Base-by-base conservation (phyloP, 2,797 vertebrate species). In the Miichthys miiuy region DNA sequence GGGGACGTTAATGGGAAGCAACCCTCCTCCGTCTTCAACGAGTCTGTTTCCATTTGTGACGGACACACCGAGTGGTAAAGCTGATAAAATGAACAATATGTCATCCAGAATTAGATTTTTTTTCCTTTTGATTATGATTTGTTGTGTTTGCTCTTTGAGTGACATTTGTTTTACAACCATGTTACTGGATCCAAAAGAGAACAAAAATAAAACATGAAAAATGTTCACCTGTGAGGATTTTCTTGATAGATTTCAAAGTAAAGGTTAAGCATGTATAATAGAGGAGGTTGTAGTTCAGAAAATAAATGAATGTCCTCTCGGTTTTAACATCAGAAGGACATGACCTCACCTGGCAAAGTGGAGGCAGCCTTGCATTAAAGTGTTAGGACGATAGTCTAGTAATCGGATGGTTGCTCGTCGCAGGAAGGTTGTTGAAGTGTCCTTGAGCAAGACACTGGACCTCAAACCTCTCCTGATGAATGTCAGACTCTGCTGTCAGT, bases 61-160 rank as follows among this genome's bases (percentile, higher is more conserved):
- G 47, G 70, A 71, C 67, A 41, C 61, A 52, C 44, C 56, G 25
- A 77, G 71, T 65, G 73, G 66, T 75, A 57, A 80, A 84, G 72
- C 64, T 54, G 84, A 81, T 83, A 67, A 84, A 83, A 87, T 47
- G 63, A 69, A 75, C 72, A 80, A 74, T 66, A 56, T 65, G 68
- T 85, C 75, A 64, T n/a, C 54, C 21, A 41, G 50, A 80, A 83
- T 79, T 47, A 10, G 54, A 62, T 52, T 68, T 72, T 68, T 2
- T 38, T 38, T 58, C 18, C 61, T 58, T 21, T 65, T 75, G 54
- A 60, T 73, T 14, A 27, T 41, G 47, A 77, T 78, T 83, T 71
- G 38, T 58, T 21, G 38, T 34, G 47, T 58, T 60, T 38, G 66
- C 50, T 13, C 20, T 63, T 50, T 18, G 18, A 66, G 34, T 66